These are phyloP conservation scores for Vulpes lagopus DNA, from an alignment of 2,113 vertebrate species.

Conservation along the genomic window DNA sequence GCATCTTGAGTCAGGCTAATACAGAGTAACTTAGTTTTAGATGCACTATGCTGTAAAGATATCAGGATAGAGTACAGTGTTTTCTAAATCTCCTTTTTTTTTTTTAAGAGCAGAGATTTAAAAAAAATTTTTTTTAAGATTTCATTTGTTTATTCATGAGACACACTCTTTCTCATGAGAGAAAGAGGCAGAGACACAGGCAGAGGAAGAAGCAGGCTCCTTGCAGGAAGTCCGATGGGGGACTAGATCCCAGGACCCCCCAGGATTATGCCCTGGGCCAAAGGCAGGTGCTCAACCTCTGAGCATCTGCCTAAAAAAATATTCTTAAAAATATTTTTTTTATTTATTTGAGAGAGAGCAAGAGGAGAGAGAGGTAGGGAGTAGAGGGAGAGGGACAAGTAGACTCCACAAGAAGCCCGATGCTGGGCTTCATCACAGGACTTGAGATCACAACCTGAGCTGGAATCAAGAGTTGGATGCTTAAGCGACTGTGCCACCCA, in stretches of 20 bases:
- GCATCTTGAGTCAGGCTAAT: conserved; percentile 40
- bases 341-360: background rate
- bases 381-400: background rate
- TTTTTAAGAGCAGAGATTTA: background rate
- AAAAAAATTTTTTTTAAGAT: background rate
- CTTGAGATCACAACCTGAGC: background rate
- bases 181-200: too few relatives aligned
- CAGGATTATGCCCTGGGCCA: too few relatives aligned
- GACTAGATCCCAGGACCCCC: too few relatives aligned
- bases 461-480: background rate
- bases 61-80: background rate
- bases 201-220: too few relatives aligned
- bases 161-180: too few relatives aligned
- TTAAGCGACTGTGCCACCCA: background rate
- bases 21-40: conserved; percentile 44
- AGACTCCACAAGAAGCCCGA: background rate
- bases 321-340: too few relatives aligned
- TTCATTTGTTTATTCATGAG: background rate
- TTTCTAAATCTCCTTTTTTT: background rate
- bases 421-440: background rate
- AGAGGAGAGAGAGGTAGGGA: background rate
- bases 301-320: too few relatives aligned
- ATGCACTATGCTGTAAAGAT: background rate
- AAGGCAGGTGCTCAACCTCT: too few relatives aligned
- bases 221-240: too few relatives aligned